Conservation (phyloP, 2,888 invertebrate genomes). For the Phengaris arion region DNA sequence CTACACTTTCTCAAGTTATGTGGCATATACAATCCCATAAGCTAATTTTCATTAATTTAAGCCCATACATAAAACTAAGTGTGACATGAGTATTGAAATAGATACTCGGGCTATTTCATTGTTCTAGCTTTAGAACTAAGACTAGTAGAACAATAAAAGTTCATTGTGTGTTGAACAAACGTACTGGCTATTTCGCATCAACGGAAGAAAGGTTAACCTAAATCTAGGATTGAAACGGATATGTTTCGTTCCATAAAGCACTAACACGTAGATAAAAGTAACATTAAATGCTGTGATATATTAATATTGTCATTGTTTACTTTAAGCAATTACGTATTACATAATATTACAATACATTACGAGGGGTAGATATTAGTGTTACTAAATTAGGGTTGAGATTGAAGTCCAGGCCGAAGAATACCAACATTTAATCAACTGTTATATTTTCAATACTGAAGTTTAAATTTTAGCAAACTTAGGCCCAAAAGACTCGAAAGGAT, state of each 20-base stretch:
- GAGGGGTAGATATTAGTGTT: conserved; percentile 32
- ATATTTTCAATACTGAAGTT: background rate
- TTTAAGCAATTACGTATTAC: conserved; percentile 68
- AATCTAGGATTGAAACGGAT: conserved; percentile 55
- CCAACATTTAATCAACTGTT: background rate
- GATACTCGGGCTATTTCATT: background rate
- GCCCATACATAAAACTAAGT: background rate
- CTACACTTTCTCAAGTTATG: background rate
- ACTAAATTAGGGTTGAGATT: conserved; percentile 22
- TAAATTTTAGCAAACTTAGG: background rate
- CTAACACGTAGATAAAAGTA: conserved; percentile 70
- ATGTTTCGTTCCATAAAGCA: conserved; percentile 63
- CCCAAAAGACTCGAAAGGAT: background rate
- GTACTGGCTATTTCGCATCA: conserved; percentile 46
- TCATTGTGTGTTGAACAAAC: conserved; percentile 31
- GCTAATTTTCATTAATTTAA: conserved; percentile 3
- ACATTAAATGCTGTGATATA: conserved; percentile 69
- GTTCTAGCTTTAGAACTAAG: conserved; percentile 13
- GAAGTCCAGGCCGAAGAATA: conserved; percentile 25
- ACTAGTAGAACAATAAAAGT: conserved; percentile 26
- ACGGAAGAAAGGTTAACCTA: conserved; percentile 53
- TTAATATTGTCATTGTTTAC: conserved; percentile 76
- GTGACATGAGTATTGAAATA: background rate
- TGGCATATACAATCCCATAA: background rate
- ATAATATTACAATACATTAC: conserved; percentile 54